phyloP scores from a whole-genome alignment of 2,797 vertebrate genomes.

The Hyperoplus lanceolatus region DNA sequence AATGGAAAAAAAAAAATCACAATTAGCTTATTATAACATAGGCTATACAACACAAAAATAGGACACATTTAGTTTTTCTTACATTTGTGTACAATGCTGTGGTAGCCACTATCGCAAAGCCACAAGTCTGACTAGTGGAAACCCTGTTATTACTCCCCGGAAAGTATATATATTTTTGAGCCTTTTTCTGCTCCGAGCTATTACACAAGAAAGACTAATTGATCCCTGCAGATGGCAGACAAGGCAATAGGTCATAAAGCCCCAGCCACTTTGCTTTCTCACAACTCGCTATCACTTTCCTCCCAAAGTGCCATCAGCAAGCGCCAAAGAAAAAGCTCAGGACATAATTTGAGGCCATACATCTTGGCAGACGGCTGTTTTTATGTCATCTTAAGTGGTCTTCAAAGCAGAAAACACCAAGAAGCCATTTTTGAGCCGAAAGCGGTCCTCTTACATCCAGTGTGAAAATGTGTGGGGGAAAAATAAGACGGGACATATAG shows the following conservation, averaged over 20 bases:
- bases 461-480: slow-evolving; percentile 13
- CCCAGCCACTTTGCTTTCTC: slow-evolving; percentile 75
- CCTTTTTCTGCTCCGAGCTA: slow-evolving; percentile 71
- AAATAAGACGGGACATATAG: background rate
- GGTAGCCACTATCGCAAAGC: slow-evolving; percentile 27
- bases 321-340: slow-evolving; percentile 48
- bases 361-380: slow-evolving; percentile 76
- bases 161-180: slow-evolving; percentile 70
- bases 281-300: slow-evolving; percentile 76
- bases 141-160: slow-evolving; percentile 65
- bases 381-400: slow-evolving; percentile 79
- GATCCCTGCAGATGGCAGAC: slow-evolving; percentile 82
- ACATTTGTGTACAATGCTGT: slow-evolving; percentile 24
- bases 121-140: slow-evolving; percentile 37
- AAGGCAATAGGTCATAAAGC: slow-evolving; percentile 84
- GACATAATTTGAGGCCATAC: slow-evolving; percentile 79
- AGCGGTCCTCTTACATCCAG: slow-evolving; percentile 31
- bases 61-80: slow-evolving; percentile 21
- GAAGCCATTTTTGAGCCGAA: slow-evolving; percentile 42
- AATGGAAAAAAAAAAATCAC: slow-evolving; percentile 29
- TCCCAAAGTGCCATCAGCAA: slow-evolving; percentile 77
- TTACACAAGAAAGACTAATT: slow-evolving; percentile 84
- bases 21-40: slow-evolving; percentile 35
- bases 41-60: too few relatives aligned
- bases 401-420: slow-evolving; percentile 56